Conservation (phyloP, 2,113 vertebrate species). For the Paramormyrops kingsleyae region DNA sequence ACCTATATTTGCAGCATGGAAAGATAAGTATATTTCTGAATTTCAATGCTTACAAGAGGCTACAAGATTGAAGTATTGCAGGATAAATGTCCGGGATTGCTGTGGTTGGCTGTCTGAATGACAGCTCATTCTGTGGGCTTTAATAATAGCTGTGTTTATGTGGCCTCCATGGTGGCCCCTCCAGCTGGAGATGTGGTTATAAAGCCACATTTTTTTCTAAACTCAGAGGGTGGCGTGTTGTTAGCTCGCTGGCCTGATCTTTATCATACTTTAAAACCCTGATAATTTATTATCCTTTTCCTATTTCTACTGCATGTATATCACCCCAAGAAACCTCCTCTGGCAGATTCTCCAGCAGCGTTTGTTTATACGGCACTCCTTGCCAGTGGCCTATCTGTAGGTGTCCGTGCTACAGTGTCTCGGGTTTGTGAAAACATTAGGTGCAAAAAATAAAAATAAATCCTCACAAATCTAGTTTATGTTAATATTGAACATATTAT, state of each 20-base stretch:
- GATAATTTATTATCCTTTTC: neutral
- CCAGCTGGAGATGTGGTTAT: constrained; percentile 13
- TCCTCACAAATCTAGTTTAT: neutral
- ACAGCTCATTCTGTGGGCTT: neutral
- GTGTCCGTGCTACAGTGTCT: neutral
- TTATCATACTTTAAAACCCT: neutral
- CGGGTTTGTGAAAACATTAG: neutral
- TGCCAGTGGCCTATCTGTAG: neutral
- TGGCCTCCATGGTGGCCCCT: neutral
- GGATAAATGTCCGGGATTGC: constrained; percentile 14
- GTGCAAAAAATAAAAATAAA: neutral
- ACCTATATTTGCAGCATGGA: neutral
- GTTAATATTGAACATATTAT: neutral
- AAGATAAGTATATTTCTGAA: neutral
- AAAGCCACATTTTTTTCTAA: constrained; percentile 13
- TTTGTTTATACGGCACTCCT: constrained; percentile 9
- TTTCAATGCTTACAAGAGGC: constrained; percentile 2
- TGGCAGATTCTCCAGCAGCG: neutral
- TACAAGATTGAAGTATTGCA: constrained; percentile 15
- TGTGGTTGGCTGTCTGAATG: constrained; percentile 12
- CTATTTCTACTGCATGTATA: neutral
- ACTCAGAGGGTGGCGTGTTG: constrained; percentile 2
- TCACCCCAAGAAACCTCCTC: neutral
- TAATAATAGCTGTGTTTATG: constrained; percentile 26
- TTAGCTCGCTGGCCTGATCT: neutral